Evolutionary conservation across 2,888 invertebrate species (phyloP).

Genomic region (Euproctis similis): DNA sequence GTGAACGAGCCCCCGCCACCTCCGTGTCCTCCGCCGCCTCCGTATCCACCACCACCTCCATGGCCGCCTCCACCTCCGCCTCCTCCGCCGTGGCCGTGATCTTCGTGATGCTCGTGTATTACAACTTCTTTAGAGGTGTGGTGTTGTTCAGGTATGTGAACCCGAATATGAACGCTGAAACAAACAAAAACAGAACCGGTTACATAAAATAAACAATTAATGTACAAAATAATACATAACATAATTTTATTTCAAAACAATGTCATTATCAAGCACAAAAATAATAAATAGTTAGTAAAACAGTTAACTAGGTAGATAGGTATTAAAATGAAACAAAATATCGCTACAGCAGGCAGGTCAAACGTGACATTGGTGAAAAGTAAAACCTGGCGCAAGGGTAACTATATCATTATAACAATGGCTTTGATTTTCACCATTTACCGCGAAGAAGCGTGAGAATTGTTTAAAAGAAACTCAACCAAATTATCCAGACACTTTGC

Average conservation of each 20-base stretch:
- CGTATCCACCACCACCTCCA: slow-evolving; percentile 21
- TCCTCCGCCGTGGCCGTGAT: slow-evolving; percentile 42
- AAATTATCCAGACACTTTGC: slow-evolving; percentile 55
- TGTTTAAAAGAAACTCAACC: slow-evolving; percentile 56
- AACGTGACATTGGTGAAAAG: slow-evolving; percentile 44
- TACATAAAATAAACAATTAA: no score
- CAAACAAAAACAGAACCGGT: slow-evolving; percentile 20
- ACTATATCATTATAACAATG: slow-evolving; percentile 45
- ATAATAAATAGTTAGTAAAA: no score
- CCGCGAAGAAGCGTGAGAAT: slow-evolving; percentile 65
- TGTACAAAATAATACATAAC: no score
- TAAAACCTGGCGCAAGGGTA: slow-evolving; percentile 43
- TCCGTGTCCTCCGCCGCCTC: slow-evolving; percentile 14
- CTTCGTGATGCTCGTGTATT: slow-evolving; percentile 54
- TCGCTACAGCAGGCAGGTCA: slow-evolving; percentile 47
- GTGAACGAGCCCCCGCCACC: slow-evolving; percentile 6
- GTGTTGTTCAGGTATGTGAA: slow-evolving; percentile 71
- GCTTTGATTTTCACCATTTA: slow-evolving; percentile 63
- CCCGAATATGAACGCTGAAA: slow-evolving; percentile 75
- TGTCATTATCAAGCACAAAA: no score
- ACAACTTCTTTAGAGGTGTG: slow-evolving; percentile 64
- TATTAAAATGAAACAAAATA: no score
- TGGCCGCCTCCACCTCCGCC: slow-evolving; percentile 27
- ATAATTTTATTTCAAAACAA: no score
- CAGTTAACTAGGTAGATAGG: slow-evolving; percentile 6